Evolutionary conservation across 2,888 invertebrate genomes (phyloP).

Genomic region (Peribatodes rhomboidaria): DNA sequence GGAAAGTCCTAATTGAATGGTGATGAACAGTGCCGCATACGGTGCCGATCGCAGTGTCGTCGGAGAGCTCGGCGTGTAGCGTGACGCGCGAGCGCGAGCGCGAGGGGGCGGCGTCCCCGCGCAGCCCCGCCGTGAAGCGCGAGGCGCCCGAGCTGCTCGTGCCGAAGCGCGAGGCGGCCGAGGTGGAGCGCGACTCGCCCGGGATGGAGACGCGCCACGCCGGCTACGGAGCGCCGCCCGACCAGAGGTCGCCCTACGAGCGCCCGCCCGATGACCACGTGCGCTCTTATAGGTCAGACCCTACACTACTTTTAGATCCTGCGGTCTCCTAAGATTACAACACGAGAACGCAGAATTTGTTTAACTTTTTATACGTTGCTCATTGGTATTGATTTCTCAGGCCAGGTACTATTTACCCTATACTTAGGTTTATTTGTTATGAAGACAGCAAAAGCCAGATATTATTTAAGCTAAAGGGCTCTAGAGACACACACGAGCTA

Average conservation of each 20-base stretch:
- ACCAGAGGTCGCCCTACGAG: constrained; percentile 90
- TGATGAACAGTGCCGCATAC: constrained; percentile 23
- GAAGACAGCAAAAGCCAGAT: too few species aligned
- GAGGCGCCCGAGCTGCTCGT: constrained; percentile 87
- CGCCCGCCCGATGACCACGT: constrained; percentile 88
- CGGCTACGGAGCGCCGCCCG: constrained; percentile 89
- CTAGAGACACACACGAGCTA: background rate
- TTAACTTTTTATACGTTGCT: too few species aligned
- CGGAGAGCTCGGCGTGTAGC: constrained; percentile 40
- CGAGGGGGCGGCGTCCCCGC: constrained; percentile 66
- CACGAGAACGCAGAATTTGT: too few species aligned
- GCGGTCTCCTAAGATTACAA: too few species aligned
- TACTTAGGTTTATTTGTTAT: too few species aligned
- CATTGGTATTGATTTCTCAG: too few species aligned
- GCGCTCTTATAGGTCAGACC: constrained; percentile 84
- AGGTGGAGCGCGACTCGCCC: constrained; percentile 90
- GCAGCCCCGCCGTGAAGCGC: constrained; percentile 79
- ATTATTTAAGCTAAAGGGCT: background rate
- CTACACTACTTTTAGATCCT: constrained; percentile 3
- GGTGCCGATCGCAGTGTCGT: constrained; percentile 55
- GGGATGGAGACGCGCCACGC: constrained; percentile 90
- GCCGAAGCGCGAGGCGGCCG: constrained; percentile 89
- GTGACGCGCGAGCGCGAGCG: constrained; percentile 53
- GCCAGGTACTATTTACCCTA: too few species aligned
- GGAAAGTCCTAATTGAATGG: too few species aligned